Conservation (phyloP, 2,113 vertebrate species). For the Eulemur rufifrons region DNA sequence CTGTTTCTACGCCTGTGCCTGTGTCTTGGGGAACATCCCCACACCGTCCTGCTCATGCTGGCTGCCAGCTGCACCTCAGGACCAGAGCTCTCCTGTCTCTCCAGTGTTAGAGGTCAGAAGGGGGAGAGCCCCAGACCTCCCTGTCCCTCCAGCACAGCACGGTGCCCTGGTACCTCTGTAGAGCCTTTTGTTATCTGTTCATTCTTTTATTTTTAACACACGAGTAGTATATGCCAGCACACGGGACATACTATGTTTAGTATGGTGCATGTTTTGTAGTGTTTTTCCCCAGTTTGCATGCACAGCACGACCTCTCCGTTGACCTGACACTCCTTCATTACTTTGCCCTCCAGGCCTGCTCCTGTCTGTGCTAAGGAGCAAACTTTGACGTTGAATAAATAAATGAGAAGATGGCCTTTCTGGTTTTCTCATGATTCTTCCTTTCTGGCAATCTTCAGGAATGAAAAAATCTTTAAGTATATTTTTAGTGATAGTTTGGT, state of each 20-base stretch:
- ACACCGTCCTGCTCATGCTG: rapidly evolving
- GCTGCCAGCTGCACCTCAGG: background rate
- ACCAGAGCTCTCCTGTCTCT: background rate
- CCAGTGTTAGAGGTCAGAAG: background rate
- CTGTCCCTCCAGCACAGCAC: rapidly evolving
- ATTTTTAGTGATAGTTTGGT: background rate
- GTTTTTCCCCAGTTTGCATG: background rate
- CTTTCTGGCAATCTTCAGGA: background rate
- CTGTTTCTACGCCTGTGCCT: background rate
- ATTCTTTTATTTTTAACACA: background rate
- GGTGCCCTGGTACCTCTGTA: background rate
- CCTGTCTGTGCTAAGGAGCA: background rate
- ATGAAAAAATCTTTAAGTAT: background rate
- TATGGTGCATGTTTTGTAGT: background rate
- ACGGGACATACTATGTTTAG: background rate
- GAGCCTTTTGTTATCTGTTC: background rate
- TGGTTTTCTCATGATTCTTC: background rate
- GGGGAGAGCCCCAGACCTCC: background rate
- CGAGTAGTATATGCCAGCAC: background rate
- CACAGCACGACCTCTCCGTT: background rate
- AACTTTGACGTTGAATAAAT: background rate
- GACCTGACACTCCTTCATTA: background rate
- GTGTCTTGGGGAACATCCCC: background rate
- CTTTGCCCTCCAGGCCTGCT: background rate
- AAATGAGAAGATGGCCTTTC: background rate